Base-by-base conservation (phyloP, 2,113 vertebrate species). In the Macrotis lagotis region DNA sequence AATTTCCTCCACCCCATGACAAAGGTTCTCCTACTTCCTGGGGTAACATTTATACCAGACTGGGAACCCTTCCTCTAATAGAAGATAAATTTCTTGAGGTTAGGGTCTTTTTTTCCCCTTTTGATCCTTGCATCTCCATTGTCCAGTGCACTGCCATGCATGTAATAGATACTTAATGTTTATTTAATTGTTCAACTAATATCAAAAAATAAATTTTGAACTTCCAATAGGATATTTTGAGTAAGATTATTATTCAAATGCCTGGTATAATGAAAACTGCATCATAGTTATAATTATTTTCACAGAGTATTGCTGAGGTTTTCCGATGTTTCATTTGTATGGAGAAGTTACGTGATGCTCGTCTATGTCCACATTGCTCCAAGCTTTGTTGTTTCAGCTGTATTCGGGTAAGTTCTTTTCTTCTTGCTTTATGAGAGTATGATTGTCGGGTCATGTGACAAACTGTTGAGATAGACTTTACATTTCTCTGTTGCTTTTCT, bases 321-420 rank as follows among this genome's bases (percentile, higher is more conserved):
- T 99, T 99, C 97, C 99, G 99, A 97, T 99, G 99, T 98, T 99
- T 99, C 97, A 99, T 99, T 98, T 99, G 99, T 97, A 99, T 99
- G 99, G 99, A 99, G 98, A 99, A 99, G 92, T 98, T 99, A 98
- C 98, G 99, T 48, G 99, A 99, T 94, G 99, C 99, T 25, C 99
- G 99, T 8, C 99, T 99, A 26, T 99, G 99, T 96, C 99, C 99
- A 51, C 99, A 99, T 94, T 99, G 99, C 98, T 99, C 99, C 97
- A 99, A 99, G 97, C 99, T 99, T 93, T 99, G 99, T 98, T 99
- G 99, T 98, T 99, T 99, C 98, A 99, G 99, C 98, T 99, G 99
- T 97, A 99, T 99, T 97, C 98, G 99, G 98, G 99, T 99, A 98
- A 99, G 99, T 98, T 94, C 50, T 92, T 52, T 90, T 88, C 52